A percentile compares a stretch with the other conserved stretches of the same genome.
Conservation (phyloP, 2,113 vertebrate genomes). For the Trogon melanurus region DNA sequence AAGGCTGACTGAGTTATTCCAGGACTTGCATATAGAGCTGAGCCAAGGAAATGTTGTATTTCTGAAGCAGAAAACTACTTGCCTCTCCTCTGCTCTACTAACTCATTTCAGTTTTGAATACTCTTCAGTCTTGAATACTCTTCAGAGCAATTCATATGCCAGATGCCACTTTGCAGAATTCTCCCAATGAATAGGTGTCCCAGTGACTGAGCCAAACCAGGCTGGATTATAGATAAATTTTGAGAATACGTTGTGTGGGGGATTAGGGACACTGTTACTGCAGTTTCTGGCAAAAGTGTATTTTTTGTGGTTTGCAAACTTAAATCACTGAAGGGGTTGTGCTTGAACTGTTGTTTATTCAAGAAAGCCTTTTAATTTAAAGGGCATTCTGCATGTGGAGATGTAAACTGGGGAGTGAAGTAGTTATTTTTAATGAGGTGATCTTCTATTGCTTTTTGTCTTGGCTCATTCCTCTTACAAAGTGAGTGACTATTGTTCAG, state of each 20-base stretch:
- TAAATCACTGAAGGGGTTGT: background rate
- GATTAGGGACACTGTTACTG: background rate
- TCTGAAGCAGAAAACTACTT: background rate
- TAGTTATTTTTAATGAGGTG: background rate
- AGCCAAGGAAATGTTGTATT: background rate
- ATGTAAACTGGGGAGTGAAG: background rate
- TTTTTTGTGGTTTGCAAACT: background rate
- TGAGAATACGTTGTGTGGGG: background rate
- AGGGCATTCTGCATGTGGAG: background rate
- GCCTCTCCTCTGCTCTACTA: background rate
- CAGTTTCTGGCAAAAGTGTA: background rate
- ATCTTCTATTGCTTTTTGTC: background rate
- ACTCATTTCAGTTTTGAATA: background rate
- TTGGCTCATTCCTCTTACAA: background rate
- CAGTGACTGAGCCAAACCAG: background rate
- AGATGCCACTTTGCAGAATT: background rate
- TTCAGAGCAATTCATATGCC: background rate
- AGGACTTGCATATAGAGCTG: background rate
- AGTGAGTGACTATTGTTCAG: background rate
- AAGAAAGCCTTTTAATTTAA: background rate
- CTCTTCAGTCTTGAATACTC: background rate
- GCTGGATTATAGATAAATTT: background rate
- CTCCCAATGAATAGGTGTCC: background rate
- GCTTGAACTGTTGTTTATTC: background rate
- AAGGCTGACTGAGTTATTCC: background rate